Conservation (phyloP, 2,113 vertebrate genomes). For the Chloroceryle aenea region DNA sequence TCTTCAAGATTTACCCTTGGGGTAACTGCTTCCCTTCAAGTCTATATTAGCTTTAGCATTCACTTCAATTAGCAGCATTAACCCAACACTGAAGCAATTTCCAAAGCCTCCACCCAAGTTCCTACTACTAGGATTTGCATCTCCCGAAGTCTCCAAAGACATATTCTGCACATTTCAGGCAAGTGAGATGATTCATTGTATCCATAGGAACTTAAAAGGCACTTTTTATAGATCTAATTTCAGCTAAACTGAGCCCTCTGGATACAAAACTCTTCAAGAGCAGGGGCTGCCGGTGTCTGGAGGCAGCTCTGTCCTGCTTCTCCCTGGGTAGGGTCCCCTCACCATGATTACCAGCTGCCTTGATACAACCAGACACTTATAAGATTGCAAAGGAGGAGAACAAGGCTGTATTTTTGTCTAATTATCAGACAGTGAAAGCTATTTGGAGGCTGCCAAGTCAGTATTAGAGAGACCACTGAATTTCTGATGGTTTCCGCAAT, state of each 20-base stretch:
- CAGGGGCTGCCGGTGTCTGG: background rate
- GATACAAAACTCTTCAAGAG: background rate
- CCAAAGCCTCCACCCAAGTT: constrained; percentile 7
- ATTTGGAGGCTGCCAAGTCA: background rate
- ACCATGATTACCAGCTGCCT: background rate
- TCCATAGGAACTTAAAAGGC: background rate
- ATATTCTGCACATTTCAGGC: background rate
- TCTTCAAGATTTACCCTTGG: constrained; percentile 18
- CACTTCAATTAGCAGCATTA: constrained; percentile 18
- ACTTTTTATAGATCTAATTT: background rate
- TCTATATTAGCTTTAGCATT: background rate
- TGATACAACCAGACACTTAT: background rate
- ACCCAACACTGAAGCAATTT: background rate
- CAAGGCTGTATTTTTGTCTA: background rate
- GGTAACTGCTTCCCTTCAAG: background rate
- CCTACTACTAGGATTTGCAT: background rate
- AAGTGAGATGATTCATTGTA: background rate
- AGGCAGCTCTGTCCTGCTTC: background rate
- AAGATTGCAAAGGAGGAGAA: background rate
- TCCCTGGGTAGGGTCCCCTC: background rate
- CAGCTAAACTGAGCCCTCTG: background rate
- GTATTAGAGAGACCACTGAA: background rate
- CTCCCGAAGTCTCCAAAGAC: background rate
- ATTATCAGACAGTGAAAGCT: background rate
- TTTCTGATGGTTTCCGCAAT: background rate